Base-by-base conservation (phyloP, 2,113 vertebrate genomes). In the Zapornia atra region DNA sequence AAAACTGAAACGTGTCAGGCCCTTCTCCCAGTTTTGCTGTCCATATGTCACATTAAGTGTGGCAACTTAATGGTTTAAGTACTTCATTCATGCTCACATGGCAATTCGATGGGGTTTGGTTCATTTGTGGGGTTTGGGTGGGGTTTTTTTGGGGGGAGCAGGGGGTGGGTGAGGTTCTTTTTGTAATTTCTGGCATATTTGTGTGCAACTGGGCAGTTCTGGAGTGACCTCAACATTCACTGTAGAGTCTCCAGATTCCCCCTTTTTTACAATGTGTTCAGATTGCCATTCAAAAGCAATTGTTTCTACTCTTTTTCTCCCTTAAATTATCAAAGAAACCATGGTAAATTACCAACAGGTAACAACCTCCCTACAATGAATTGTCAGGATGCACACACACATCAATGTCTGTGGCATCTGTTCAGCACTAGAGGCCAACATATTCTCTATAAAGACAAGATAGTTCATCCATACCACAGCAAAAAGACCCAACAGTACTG, bases 341-440 rank as follows among this genome's bases (percentile, higher is more conserved):
- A 15, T 6, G 9, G 46, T 25, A 54, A 60, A 34, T 96, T 76
- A 82, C 29, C 34, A n/a, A 21, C 3, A 48, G 20, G 40, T 59
- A 80, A 31, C 20, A 64, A 68, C 12, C 66, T 18, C 46, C 53
- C 72, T 17, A 50, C 10, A 34, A 18, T 8, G 24, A 22, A n/a
- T 2, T 15, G 26, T 11, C 72, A 84, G 60, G 69, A 60, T 2
- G 63, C 4, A 44, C 0, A 9, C 38, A 70, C 1, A 1, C 1
- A 1, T 40, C 1, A 6, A 68, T 26, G 44, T 10, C 11, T 63
- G 56, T 3, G 86, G 78, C 60, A 53, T 11, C 60, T 48, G 64
- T 31, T 61, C 70, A 82, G 73, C 38, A 59, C 51, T 1, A 63
- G 57, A 90, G 18, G 48, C 22, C 7, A 86, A 72, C 5, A 0